These are phyloP conservation scores for Noctua janthina DNA, from an alignment of 2,888 invertebrate genomes.

Conservation along the genomic window DNA sequence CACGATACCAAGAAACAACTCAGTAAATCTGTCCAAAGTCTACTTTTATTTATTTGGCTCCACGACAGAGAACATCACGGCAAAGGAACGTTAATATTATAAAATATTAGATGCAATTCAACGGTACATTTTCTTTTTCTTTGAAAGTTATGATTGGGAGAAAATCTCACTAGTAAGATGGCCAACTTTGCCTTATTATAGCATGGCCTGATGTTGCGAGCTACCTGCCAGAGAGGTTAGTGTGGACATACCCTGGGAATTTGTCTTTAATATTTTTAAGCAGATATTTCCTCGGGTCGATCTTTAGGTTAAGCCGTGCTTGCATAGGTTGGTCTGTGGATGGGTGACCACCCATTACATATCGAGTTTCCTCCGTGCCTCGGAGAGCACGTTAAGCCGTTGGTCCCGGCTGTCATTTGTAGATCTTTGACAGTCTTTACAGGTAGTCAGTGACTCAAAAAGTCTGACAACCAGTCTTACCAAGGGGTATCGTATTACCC, in stretches of 20 bases:
- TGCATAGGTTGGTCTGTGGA: too few relatives aligned
- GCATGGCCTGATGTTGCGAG: conserved; percentile 77
- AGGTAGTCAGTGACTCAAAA: too few relatives aligned
- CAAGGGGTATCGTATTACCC: too few relatives aligned
- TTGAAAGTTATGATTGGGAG: conserved; percentile 85
- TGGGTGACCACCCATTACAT: too few relatives aligned
- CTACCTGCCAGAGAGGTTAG: conserved; percentile 56
- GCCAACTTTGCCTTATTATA: conserved; percentile 85
- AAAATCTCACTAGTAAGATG: conserved; percentile 85
- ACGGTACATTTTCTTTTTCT: conserved; percentile 81
- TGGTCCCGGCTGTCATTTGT: too few relatives aligned
- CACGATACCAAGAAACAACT: conserved; percentile 5
- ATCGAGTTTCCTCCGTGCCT: too few relatives aligned
- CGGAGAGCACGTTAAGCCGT: too few relatives aligned
- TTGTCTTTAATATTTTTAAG: neutral
- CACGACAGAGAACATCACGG: conserved; percentile 4
- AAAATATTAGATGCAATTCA: conserved; percentile 75
- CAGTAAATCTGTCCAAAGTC: neutral
- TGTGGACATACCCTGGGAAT: conserved; percentile 61
- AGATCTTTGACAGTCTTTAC: too few relatives aligned
- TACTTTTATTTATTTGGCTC: conserved; percentile 20
- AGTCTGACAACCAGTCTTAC: too few relatives aligned
- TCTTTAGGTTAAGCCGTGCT: too few relatives aligned
- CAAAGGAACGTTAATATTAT: conserved; percentile 44
- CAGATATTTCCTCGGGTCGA: too few relatives aligned